Percentiles rank a stretch among this genome's conserved stretches.
phyloP scores from a whole-genome alignment of 2,888 invertebrate genomes.

The Xanthia togata region DNA sequence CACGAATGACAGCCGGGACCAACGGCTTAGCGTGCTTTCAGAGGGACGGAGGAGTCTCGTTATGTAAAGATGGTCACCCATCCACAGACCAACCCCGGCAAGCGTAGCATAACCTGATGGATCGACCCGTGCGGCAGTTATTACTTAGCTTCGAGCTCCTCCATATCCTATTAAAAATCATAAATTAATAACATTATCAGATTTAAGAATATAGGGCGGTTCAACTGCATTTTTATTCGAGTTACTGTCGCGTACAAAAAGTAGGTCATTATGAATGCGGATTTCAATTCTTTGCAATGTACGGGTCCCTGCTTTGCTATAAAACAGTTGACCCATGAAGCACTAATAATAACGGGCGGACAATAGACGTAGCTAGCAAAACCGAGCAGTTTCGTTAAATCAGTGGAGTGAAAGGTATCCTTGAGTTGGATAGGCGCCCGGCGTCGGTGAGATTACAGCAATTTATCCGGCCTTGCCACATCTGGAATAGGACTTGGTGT shows the following conservation, averaged over 20 bases:
- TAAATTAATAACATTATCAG: neutral
- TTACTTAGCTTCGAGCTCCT: too few species aligned
- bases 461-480: slow-evolving; percentile 78
- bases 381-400: slow-evolving; percentile 78
- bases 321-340: slow-evolving; percentile 75
- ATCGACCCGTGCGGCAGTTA: too few species aligned
- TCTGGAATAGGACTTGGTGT: slow-evolving; percentile 67
- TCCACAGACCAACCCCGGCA: too few species aligned
- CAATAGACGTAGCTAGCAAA: slow-evolving; percentile 77
- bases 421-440: slow-evolving; percentile 83
- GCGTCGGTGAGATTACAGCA: slow-evolving; percentile 77
- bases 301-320: slow-evolving; percentile 63
- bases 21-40: too few species aligned
- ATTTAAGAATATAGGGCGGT: slow-evolving; percentile 3
- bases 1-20: too few species aligned
- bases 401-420: slow-evolving; percentile 82
- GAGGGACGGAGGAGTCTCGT: too few species aligned
- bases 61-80: too few species aligned
- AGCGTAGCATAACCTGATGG: too few species aligned
- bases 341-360: slow-evolving; percentile 78
- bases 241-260: slow-evolving; percentile 44
- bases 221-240: slow-evolving; percentile 21
- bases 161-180: neutral
- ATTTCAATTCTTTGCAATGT: slow-evolving; percentile 65
- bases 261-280: slow-evolving; percentile 59